Evolutionary conservation across 2,888 invertebrate species (phyloP).

Genomic region (Napeogenes inachia): DNA sequence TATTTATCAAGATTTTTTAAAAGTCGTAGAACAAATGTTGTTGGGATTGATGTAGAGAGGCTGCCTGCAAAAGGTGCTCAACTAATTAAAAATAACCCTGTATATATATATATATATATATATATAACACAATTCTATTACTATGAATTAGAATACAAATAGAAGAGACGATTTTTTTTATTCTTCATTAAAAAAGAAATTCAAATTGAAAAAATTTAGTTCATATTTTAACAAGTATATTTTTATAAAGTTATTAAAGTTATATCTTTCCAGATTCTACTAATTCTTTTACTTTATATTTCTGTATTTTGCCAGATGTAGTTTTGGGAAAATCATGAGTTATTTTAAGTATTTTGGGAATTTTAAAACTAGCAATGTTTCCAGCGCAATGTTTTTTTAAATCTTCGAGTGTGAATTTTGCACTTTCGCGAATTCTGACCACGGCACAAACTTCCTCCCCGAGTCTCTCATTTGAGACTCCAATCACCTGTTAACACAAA

Average conservation of each 20-base stretch:
- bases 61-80: no score
- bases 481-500: slow-evolving; percentile 76
- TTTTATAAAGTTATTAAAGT: neutral
- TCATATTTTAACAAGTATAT: no score
- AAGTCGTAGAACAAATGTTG: no score
- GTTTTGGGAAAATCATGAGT: slow-evolving; percentile 87
- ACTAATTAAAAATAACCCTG: no score
- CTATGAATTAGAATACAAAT: no score
- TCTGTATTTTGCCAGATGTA: slow-evolving; percentile 89
- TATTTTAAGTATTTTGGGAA: slow-evolving; percentile 84
- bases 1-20: no score
- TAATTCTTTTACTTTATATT: slow-evolving; percentile 77
- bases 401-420: slow-evolving; percentile 74
- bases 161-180: no score
- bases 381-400: slow-evolving; percentile 80
- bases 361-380: slow-evolving; percentile 87
- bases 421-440: slow-evolving; percentile 76
- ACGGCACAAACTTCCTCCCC: slow-evolving; percentile 88
- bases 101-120: no score
- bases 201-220: no score
- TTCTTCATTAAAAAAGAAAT: no score
- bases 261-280: slow-evolving; percentile 64
- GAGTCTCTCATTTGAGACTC: slow-evolving; percentile 84
- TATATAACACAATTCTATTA: no score
- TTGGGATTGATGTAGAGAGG: no score